Evolutionary conservation across 2,113 vertebrate species (phyloP).

Genomic region (Lontra canadensis): DNA sequence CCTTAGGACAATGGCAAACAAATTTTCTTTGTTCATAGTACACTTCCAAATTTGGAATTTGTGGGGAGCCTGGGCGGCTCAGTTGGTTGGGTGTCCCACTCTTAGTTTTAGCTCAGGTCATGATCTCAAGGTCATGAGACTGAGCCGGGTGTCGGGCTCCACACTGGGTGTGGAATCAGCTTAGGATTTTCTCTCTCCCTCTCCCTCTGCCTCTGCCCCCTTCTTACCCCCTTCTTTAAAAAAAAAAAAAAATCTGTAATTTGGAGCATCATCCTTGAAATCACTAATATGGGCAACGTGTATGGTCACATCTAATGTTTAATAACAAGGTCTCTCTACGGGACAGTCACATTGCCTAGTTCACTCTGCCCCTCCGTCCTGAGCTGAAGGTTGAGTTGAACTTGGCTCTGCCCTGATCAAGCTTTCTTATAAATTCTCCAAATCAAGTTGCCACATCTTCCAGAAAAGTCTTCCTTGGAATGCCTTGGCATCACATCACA

Average conservation of each 20-base stretch:
- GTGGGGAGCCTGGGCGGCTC: not conserved
- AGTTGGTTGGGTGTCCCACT: not conserved
- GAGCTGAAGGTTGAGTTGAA: not conserved
- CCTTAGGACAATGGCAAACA: conserved; percentile 47
- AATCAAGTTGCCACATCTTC: not conserved
- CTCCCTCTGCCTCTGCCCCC: not conserved
- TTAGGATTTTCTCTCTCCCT: not conserved
- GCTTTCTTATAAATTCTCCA: not conserved
- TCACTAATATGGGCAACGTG: not conserved
- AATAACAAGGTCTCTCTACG: not conserved
- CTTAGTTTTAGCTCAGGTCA: not conserved
- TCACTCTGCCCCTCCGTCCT: not conserved
- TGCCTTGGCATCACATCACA: not conserved
- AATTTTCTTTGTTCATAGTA: not conserved
- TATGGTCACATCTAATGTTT: not conserved
- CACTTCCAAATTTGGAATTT: conserved; percentile 50
- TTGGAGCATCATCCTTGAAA: not conserved
- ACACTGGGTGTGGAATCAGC: not conserved
- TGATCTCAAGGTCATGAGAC: not conserved
- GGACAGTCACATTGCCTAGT: not conserved
- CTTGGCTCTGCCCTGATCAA: not conserved
- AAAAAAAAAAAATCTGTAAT: conserved; percentile 2
- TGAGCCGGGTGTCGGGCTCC: not conserved
- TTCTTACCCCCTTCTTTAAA: not conserved
- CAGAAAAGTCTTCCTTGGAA: conserved; percentile 32